Evolutionary conservation across 2,888 invertebrate genomes (phyloP), one percentile per base, ranked within the genome.

Genomic region (Girardia tigrina): DNA sequence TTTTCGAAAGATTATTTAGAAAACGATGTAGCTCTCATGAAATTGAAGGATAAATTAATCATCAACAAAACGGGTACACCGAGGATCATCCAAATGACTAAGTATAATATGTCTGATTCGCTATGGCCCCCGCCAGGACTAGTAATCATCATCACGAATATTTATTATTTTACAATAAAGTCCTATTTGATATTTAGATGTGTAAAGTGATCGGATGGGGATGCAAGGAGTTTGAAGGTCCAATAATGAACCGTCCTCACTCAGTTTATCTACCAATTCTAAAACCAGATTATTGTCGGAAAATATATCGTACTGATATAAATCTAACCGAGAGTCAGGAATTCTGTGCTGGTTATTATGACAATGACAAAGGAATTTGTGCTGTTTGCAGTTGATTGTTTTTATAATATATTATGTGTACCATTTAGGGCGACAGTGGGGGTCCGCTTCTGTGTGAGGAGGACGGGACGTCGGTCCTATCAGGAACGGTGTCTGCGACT

Each of bases 311-410:
- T 4, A 26, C 28, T 72, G 72, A 72, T 28, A 72, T 72, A 20
- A 72, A 72, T n/a, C 72, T 72, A 6, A 72, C 72, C n/a, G 27
- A n/a, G 8, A 6, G n/a, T 6, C 20, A 23, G 6, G 72, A 72
- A 28, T 72, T 72, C 72, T 72, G 72, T 72, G 72, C 72, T 8
- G 72, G 72, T 27, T 72, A 72, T 28, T 72, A 28, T 28, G 28
- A 72, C 28, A 6, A n/a, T 27, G 26, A 28, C 6, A 72, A 28
- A n/a, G 72, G 72, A 14, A 72, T 72, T 6, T 72, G 72, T 72
- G n/a, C 72, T 8, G 72, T 72, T n/a, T n/a, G n/a, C n/a, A 36
- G 6, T 14, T n/a, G 70, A 20, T 8, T 70, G 20, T 12, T 23
- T 26, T 23, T 12, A 70, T 23, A 70, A 70, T 8, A 14, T 12